Evolutionary conservation across 2,888 invertebrate species (phyloP).

Genomic region (Linyphia triangularis): DNA sequence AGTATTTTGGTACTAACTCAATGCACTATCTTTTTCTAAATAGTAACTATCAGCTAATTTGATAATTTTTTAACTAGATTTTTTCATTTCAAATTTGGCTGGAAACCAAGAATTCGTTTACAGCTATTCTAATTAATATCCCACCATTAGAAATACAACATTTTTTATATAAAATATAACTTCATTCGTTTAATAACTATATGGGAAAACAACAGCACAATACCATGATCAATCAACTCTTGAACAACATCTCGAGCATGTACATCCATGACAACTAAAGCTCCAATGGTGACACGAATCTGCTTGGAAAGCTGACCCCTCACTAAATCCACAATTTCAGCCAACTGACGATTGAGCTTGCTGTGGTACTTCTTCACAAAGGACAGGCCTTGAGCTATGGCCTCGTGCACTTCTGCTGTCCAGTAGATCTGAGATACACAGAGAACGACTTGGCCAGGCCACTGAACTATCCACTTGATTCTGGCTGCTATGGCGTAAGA

Average conservation of each 20-base stretch:
- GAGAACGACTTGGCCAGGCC: conserved; percentile 96
- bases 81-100: no score
- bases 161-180: no score
- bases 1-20: no score
- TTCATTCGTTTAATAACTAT: no score
- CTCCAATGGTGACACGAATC: conserved; percentile 93
- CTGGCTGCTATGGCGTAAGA: conserved; percentile 51
- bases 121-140: no score
- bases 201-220: no score
- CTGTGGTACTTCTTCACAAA: conserved; percentile 83
- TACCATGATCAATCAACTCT: conserved; percentile 84
- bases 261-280: conserved; percentile 94
- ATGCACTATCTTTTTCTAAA: no score
- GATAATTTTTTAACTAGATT: no score
- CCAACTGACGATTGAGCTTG: conserved; percentile 84
- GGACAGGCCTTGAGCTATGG: conserved; percentile 84
- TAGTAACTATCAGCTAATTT: no score
- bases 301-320: conserved; percentile 91
- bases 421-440: conserved; percentile 89
- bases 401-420: conserved; percentile 88
- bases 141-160: no score
- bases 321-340: conserved; percentile 87
- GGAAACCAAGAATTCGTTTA: no score
- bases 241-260: conserved; percentile 93
- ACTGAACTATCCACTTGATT: conserved; percentile 88